phyloP scores from a whole-genome alignment of 35 echinoderm and acorn worm genomes.

The Ophiothrix spiculata region DNA sequence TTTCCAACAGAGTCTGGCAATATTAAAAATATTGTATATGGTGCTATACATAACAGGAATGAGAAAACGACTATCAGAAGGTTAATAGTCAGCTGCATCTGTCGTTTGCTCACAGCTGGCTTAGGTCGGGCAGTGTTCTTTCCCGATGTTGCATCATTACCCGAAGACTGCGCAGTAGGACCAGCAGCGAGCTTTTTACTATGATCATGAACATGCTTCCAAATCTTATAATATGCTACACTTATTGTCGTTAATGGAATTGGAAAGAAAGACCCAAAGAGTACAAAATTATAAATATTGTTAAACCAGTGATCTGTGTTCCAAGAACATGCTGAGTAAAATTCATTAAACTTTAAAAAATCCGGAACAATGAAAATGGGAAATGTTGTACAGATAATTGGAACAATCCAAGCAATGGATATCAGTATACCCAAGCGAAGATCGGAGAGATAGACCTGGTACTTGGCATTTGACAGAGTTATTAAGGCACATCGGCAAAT shows the following conservation, averaged over 20 bases:
- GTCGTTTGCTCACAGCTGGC: background rate
- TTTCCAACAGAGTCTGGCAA: background rate
- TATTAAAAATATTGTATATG: background rate
- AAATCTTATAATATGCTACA: background rate
- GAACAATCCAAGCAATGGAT: background rate
- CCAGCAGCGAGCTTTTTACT: background rate
- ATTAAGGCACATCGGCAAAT: background rate
- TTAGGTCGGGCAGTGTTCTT: background rate
- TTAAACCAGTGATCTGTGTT: background rate
- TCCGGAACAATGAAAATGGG: background rate
- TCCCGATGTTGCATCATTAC: background rate
- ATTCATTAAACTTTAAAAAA: background rate
- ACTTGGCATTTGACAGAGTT: background rate
- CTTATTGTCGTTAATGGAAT: background rate
- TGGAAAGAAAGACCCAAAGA: background rate
- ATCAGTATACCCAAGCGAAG: background rate
- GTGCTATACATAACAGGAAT: background rate
- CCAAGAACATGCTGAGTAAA: background rate
- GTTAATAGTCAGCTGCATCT: background rate
- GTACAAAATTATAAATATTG: background rate
- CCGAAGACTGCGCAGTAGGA: background rate
- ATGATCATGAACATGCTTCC: background rate
- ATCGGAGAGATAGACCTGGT: background rate
- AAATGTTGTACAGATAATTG: background rate
- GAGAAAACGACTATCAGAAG: background rate